Base-by-base conservation (phyloP, 2,113 vertebrate species). In the Engystomops pustulosus region DNA sequence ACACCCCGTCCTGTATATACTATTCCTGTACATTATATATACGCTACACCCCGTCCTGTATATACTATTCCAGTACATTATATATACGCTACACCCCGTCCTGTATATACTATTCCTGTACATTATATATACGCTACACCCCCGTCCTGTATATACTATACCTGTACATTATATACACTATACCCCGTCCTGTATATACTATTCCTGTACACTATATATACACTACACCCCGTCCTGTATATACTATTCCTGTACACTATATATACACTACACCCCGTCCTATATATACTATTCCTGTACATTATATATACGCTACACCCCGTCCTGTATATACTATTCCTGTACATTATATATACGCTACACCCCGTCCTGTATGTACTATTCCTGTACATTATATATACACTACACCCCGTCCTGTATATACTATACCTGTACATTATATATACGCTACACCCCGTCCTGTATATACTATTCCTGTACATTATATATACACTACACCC, bases 1-100 rank as follows among this genome's bases (percentile, higher is more conserved):
- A 17, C 51, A 58, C 23, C 27, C 44, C 32, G 32, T n/a, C 36
- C 10, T 18, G n/a, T 38, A 14, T 44, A 86, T 12, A 0, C 45
- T 79, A 18, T 53, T n/a, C 55, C 45, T 76, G 11, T 79, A n/a
- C n/a, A n/a, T n/a, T n/a, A n/a, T 8, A n/a, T 67, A 41, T 25
- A 25, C 23, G n/a, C 34, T 30, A 9, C 30, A n/a, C 1, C 44
- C 44, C 6, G 44, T 11, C n/a, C n/a, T 12, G 2, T 12, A 11
- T 10, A n/a, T n/a, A n/a, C 44, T 47, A 47, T 47, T 8, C 18
- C 72, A 32, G n/a, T n/a, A n/a, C 11, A 14, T 41, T 4, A 5
- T 8, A 41, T 8, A 41, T 74, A 17, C 3, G 60, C 49, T 77
- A 27, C 7, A 25, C 45, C 45, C 3, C 41, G 10, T 17, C 18